A percentile compares a stretch with the other conserved stretches of the same genome.
Evolutionary conservation across 1,140 invertebrate genomes (phyloP).

Genomic region (Panagrolaimus sp.): DNA sequence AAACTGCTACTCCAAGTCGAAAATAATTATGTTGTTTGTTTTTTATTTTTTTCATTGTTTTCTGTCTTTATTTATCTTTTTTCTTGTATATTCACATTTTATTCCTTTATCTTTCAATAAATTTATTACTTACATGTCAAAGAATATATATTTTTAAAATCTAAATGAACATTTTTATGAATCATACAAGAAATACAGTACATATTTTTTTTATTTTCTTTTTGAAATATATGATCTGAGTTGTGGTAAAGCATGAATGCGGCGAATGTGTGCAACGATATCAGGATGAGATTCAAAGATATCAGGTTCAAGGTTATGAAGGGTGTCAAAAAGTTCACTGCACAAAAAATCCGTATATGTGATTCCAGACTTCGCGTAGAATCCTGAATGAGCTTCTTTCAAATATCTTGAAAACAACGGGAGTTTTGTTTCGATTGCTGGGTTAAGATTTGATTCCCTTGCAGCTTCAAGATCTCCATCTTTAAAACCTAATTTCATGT

Average conservation of each 20-base stretch:
- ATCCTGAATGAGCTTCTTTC: slow-evolving; percentile 16
- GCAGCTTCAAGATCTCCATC: slow-evolving; percentile 19
- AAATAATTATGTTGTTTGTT: no score
- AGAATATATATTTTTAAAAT: no score
- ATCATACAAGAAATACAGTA: no score
- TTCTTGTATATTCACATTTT: no score
- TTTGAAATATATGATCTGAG: slow-evolving; percentile 24
- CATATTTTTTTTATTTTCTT: slow-evolving; percentile 4
- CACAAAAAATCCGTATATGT: slow-evolving; percentile 21
- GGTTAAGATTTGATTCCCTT: slow-evolving; percentile 14
- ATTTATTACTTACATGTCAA: no score
- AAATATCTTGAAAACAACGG: slow-evolving; percentile 21
- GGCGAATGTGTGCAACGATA: slow-evolving; percentile 19
- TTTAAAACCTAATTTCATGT: neutral
- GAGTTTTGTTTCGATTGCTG: slow-evolving; percentile 15
- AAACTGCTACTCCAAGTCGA: no score
- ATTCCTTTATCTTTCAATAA: no score
- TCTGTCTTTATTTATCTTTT: no score
- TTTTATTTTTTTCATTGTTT: no score
- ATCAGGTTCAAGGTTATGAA: slow-evolving; percentile 18
- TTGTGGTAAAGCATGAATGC: slow-evolving; percentile 13
- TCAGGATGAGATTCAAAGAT: slow-evolving; percentile 20
- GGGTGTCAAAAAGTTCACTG: slow-evolving; percentile 17
- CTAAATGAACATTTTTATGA: no score
- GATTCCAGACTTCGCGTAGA: slow-evolving; percentile 10